These are phyloP conservation scores for Chelonoidis abingdonii DNA, from an alignment of 2,113 vertebrate genomes.

Conservation along the genomic window DNA sequence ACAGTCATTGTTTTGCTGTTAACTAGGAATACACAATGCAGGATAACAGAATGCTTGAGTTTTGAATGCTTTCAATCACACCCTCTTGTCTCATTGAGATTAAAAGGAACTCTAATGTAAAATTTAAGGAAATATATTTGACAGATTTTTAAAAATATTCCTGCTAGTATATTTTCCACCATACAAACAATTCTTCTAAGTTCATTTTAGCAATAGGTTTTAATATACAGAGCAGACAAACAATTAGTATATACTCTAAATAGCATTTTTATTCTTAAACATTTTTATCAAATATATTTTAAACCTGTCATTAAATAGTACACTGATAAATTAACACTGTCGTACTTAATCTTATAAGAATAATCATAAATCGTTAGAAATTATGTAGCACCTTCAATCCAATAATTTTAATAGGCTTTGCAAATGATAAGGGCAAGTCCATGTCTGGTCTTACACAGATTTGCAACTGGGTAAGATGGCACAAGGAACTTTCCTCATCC, in stretches of 20 bases:
- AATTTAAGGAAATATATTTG: constrained; percentile 20
- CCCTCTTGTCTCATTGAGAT: constrained; percentile 29
- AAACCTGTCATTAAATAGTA: background rate
- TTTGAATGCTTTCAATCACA: constrained; percentile 46
- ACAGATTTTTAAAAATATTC: background rate
- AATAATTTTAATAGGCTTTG: background rate
- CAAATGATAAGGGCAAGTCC: background rate
- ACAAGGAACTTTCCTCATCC: background rate
- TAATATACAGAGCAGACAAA: background rate
- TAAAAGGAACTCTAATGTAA: constrained; percentile 4
- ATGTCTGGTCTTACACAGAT: background rate
- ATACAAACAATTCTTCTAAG: background rate
- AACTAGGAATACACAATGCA: background rate
- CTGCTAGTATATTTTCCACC: background rate
- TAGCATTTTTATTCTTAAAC: constrained; percentile 35
- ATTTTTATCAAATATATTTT: constrained; percentile 24
- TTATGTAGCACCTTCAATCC: background rate
- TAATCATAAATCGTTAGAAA: background rate
- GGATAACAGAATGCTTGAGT: background rate
- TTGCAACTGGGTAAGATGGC: fast-evolving
- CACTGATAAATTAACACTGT: constrained; percentile 32
- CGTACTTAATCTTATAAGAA: constrained; percentile 7
- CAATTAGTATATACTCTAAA: constrained; percentile 13
- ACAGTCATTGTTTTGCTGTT: constrained; percentile 20
- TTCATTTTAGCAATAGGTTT: constrained; percentile 9